A percentile compares a stretch with the other conserved stretches of the same genome.
Conservation (phyloP, 2,113 vertebrate genomes). For the Anolis sagrei region DNA sequence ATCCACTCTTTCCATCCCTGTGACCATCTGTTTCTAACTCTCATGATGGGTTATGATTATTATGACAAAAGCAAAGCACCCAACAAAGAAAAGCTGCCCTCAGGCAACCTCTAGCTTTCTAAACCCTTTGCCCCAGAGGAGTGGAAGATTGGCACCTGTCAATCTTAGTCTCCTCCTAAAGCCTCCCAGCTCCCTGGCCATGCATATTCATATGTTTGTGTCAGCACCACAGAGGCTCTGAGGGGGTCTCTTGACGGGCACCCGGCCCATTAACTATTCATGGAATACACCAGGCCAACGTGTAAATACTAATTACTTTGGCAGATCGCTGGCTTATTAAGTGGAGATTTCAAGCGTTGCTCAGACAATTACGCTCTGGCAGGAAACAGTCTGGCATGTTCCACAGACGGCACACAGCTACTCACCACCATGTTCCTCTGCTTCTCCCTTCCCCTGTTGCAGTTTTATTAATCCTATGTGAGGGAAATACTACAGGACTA, state of each 20-base stretch:
- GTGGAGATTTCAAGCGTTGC: slow-evolving; percentile 38
- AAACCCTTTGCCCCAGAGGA: neutral
- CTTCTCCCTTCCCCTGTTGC: too few species aligned
- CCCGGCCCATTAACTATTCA: slow-evolving; percentile 34
- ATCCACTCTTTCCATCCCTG: too few species aligned
- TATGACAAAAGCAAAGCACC: neutral
- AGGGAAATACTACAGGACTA: neutral
- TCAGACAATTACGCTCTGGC: slow-evolving; percentile 21
- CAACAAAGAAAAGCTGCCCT: neutral
- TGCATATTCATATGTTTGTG: slow-evolving; percentile 41
- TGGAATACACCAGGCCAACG: slow-evolving; percentile 32
- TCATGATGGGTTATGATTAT: neutral
- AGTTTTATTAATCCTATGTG: neutral
- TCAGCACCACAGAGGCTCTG: neutral
- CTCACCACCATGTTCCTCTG: neutral
- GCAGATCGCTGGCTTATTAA: slow-evolving; percentile 38
- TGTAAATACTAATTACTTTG: slow-evolving; percentile 41
- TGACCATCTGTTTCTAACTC: too few species aligned
- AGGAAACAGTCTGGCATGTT: neutral
- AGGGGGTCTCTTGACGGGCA: neutral
- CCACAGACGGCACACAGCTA: neutral
- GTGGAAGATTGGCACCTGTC: slow-evolving; percentile 8
- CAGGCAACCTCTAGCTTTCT: neutral
- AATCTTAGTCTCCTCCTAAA: neutral
- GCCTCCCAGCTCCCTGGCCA: neutral